These are phyloP conservation scores for Podargus strigoides DNA, from an alignment of 2,797 vertebrate genomes.

Conservation along the genomic window DNA sequence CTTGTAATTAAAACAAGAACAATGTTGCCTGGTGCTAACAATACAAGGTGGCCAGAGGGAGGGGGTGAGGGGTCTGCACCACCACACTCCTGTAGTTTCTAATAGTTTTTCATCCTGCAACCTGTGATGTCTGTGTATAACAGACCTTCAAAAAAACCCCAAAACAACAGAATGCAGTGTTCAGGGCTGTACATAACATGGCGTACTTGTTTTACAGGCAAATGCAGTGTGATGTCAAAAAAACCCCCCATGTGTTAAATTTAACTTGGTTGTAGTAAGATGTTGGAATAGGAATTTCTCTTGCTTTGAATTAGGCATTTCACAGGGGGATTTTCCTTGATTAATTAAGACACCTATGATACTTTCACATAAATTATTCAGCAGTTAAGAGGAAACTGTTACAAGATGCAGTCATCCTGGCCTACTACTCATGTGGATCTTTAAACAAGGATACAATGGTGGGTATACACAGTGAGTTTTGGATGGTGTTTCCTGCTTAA, in stretches of 20 bases:
- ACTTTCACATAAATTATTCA: slow-evolving; percentile 74
- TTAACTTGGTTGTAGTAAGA: background rate
- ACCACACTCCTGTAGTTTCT: background rate
- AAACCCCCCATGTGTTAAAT: background rate
- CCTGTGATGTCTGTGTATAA: background rate
- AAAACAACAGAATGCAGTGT: background rate
- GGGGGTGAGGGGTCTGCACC: no score
- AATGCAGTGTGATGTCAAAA: background rate
- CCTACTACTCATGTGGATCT: background rate
- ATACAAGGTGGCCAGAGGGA: no score
- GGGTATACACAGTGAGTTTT: background rate
- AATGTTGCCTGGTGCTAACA: no score
- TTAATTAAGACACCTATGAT: slow-evolving; percentile 74
- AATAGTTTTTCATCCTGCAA: background rate
- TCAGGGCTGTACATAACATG: background rate
- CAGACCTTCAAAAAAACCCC: background rate
- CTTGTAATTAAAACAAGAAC: no score
- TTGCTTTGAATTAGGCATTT: slow-evolving; percentile 33
- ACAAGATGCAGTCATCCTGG: slow-evolving; percentile 21
- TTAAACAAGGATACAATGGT: background rate
- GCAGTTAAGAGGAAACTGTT: slow-evolving; percentile 51
- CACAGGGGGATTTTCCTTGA: slow-evolving; percentile 33
- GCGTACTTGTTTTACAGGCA: background rate
- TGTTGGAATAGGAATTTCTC: background rate
- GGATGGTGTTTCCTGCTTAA: background rate